phyloP scores from a whole-genome alignment of 2,888 invertebrate species.

The Fragum fragum region DNA sequence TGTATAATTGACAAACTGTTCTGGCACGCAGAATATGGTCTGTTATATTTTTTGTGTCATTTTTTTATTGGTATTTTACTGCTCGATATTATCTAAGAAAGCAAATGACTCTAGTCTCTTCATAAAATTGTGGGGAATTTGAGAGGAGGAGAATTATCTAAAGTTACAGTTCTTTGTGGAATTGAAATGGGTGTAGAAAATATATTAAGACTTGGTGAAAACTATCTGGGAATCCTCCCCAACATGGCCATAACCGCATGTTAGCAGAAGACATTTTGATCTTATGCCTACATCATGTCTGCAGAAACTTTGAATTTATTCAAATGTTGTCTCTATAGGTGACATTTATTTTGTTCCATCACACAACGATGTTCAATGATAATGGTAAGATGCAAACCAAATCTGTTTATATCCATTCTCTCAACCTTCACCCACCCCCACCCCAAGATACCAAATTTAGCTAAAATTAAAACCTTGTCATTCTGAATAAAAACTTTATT shows the following conservation, averaged over 20 bases:
- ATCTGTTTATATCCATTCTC: too few relatives aligned
- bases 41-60: slow-evolving; percentile 39
- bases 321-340: slow-evolving; percentile 21
- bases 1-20: slow-evolving; percentile 64
- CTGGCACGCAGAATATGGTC: slow-evolving; percentile 58
- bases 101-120: slow-evolving; percentile 32
- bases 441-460: too few relatives aligned
- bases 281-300: slow-evolving; percentile 19
- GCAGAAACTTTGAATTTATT: slow-evolving; percentile 22
- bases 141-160: slow-evolving; percentile 18
- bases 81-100: slow-evolving; percentile 43
- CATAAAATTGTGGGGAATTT: slow-evolving; percentile 25
- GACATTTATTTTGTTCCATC: slow-evolving; percentile 13
- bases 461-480: too few relatives aligned
- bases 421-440: too few relatives aligned
- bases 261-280: slow-evolving; percentile 22
- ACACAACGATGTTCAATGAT: background rate
- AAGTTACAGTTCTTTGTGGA: slow-evolving; percentile 50
- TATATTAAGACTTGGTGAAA: slow-evolving; percentile 51
- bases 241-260: background rate
- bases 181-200: slow-evolving; percentile 50
- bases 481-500: too few relatives aligned
- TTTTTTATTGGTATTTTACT: slow-evolving; percentile 63
- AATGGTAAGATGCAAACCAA: too few relatives aligned
- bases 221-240: slow-evolving; percentile 39